Evolutionary conservation across 2,113 vertebrate genomes (phyloP).

Genomic region (Empidonax alnorum): DNA sequence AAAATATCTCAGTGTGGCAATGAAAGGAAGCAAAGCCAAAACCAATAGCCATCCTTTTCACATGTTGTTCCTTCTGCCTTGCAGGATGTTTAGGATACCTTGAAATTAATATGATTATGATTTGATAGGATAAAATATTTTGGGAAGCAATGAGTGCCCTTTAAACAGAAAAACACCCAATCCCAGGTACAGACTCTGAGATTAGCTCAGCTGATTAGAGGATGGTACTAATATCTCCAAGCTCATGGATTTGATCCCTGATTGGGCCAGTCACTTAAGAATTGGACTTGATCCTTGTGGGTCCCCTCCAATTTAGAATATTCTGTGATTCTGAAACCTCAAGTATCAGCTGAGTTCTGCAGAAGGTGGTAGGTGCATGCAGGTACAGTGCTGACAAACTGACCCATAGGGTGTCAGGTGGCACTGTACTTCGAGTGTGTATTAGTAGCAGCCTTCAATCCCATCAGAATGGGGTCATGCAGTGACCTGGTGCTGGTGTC

Average conservation of each 20-base stretch:
- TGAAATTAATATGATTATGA: not conserved
- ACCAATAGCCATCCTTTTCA: not conserved
- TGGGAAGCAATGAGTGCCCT: not conserved
- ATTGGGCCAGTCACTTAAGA: not conserved
- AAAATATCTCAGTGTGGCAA: not conserved
- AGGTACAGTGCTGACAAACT: rapidly evolving
- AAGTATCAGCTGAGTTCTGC: not conserved
- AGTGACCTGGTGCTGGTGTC: not conserved
- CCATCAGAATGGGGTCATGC: rapidly evolving
- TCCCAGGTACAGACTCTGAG: not conserved
- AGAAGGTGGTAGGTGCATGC: too few relatives aligned
- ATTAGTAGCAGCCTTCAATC: not conserved
- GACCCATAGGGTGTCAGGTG: rapidly evolving
- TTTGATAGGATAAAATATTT: not conserved
- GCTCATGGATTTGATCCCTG: not conserved
- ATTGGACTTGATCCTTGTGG: not conserved
- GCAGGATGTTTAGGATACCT: not conserved
- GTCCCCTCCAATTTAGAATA: not conserved
- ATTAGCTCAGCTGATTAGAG: not conserved
- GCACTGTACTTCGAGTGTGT: rapidly evolving
- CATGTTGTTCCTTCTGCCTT: not conserved
- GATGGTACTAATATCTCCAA: not conserved
- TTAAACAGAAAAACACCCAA: not conserved
- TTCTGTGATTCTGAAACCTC: not conserved
- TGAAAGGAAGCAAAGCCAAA: not conserved